phyloP scores from a whole-genome alignment of 2,797 vertebrate genomes.

The Chromobotia macracanthus region DNA sequence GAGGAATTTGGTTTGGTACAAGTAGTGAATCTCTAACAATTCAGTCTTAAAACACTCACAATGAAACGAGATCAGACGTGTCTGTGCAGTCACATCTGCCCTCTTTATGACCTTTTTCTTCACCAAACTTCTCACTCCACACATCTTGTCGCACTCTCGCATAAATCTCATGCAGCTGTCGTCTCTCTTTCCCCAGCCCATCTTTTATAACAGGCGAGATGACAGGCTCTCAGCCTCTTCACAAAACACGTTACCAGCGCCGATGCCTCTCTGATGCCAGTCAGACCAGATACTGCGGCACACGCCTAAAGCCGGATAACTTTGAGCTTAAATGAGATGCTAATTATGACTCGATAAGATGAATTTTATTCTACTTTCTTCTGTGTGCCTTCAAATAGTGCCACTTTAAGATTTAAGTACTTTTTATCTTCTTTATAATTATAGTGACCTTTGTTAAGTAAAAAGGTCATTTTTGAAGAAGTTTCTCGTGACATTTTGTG shows the following conservation, averaged over 20 bases:
- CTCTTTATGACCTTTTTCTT: conserved; percentile 38
- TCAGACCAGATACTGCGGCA: conserved; percentile 44
- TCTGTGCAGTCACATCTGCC: not conserved
- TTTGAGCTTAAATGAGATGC: conserved; percentile 10
- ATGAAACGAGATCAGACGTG: not conserved
- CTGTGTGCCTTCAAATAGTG: not conserved
- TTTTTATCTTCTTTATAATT: not conserved
- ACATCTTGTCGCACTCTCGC: conserved; percentile 63
- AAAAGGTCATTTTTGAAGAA: not conserved
- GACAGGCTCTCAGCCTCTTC: conserved; percentile 49
- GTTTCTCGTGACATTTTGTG: not conserved
- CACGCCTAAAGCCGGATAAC: conserved; percentile 18
- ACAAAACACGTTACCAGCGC: conserved; percentile 62
- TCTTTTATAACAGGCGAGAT: conserved; percentile 58
- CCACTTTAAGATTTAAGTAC: not conserved
- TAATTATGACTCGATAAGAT: conserved; percentile 20
- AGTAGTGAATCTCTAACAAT: conserved; percentile 3
- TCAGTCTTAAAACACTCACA: not conserved
- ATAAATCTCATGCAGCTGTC: conserved; percentile 68
- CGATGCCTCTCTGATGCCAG: conserved; percentile 59
- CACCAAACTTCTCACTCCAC: conserved; percentile 19
- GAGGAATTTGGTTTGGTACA: not conserved
- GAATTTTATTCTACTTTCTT: not conserved
- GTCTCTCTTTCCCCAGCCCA: conserved; percentile 57
- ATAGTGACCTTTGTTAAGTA: not conserved